Conservation (phyloP, 2,113 vertebrate species). For the Opisthocomus hoazin region DNA sequence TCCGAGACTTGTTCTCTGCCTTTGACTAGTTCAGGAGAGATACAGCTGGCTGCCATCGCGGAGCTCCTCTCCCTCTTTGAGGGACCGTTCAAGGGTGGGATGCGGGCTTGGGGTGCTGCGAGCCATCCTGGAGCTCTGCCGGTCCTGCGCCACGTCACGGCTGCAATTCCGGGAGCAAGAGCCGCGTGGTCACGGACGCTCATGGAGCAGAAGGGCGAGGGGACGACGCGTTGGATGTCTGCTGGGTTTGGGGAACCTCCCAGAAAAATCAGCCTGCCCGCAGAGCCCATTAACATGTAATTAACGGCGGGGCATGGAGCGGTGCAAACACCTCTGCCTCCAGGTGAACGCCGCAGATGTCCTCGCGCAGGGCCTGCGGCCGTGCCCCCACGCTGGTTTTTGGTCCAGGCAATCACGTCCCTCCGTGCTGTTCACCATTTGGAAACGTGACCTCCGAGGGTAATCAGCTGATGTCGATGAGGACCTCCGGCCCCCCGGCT, state of each 20-base stretch:
- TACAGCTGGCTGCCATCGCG: rapidly evolving
- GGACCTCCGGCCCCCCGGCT: neutral
- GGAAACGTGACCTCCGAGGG: neutral
- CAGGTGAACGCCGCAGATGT: rapidly evolving
- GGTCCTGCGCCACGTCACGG: rapidly evolving
- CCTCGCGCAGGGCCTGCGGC: rapidly evolving
- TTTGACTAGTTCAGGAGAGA: neutral
- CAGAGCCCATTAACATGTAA: neutral
- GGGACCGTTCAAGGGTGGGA: neutral
- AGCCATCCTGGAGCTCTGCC: neutral
- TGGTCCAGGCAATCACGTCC: neutral
- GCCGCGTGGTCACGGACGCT: rapidly evolving
- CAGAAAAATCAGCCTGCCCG: neutral
- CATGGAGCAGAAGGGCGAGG: rapidly evolving
- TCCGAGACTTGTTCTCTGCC: neutral
- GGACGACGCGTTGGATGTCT: rapidly evolving
- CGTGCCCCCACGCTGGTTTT: rapidly evolving
- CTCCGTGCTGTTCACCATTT: neutral
- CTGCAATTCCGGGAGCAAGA: rapidly evolving
- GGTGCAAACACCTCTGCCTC: neutral
- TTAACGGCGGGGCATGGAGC: rapidly evolving
- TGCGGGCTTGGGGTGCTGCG: neutral
- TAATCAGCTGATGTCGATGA: neutral
- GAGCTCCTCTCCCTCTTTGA: neutral
- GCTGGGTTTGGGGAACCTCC: neutral